A percentile compares a stretch with the other conserved stretches of the same genome.
Evolutionary conservation across 2,113 vertebrate genomes (phyloP).

Genomic region (Laticauda laticaudata): DNA sequence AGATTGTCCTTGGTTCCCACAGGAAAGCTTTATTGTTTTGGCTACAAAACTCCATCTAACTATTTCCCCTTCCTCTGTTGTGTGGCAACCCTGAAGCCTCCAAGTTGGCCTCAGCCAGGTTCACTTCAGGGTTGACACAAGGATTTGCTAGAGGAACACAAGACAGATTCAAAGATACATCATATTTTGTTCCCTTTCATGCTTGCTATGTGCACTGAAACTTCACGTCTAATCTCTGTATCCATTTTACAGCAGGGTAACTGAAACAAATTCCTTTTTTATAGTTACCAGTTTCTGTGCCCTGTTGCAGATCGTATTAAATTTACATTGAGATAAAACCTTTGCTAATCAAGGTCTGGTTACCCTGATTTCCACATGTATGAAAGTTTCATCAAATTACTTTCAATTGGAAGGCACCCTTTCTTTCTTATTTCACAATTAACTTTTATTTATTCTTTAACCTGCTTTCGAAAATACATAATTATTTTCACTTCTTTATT

Average conservation of each 20-base stretch:
- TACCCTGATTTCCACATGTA: neutral
- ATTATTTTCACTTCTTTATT: neutral
- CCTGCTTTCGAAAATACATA: slow-evolving; percentile 1
- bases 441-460: slow-evolving; percentile 21
- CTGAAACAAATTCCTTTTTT: neutral
- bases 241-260: neutral
- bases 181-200: neutral
- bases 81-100: too few species aligned
- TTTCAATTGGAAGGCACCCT: neutral
- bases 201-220: neutral
- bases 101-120: too few species aligned
- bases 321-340: neutral
- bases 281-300: neutral
- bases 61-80: too few species aligned
- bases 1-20: too few species aligned
- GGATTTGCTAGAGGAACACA: neutral
- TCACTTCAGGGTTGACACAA: too few species aligned
- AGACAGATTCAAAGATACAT: neutral
- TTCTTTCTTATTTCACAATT: neutral
- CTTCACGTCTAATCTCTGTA: neutral
- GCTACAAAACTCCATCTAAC: too few species aligned
- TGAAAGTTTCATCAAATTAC: slow-evolving; percentile 16
- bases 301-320: slow-evolving; percentile 10
- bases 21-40: too few species aligned
- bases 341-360: neutral